Evolutionary conservation across 2,888 invertebrate species (phyloP), one percentile per base, ranked within the genome.

Genomic region (Diaprepes abbreviatus): DNA sequence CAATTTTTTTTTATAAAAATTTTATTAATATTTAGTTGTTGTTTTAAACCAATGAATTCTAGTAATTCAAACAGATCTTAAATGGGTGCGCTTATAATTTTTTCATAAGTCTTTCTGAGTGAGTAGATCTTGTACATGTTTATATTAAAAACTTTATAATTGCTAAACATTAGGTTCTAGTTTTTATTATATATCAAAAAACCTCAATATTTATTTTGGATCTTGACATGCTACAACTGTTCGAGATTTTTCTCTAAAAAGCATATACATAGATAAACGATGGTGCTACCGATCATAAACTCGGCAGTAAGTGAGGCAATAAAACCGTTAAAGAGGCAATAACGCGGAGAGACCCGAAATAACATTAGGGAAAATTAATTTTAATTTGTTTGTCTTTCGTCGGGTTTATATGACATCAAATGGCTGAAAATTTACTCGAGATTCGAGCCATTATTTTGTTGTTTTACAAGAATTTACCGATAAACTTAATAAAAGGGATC

Each of bases 371-470:
- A 38, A 40, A 57, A 57, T 57, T 57, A 40, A 40, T 57, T 57
- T 57, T 57, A 57, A 57, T 57, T 40, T 57, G 57, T 57, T 57
- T 40, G 40, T 28, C 57, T 57, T 57, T 57, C 57, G 14, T 38
- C 21, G 40, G n/a, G 57, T 43, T 40, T 57, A 24, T 57, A 28
- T 28, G 28, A 40, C 40, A 16, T 28, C 40, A 57, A 43, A 40
- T 12, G 14, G 28, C 3, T 6, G 24, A 10, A 7, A 7, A 28
- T 45, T 45, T 45, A 24, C 24, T 45, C 12, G 28, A 14, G 48
- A 28, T 48, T 48, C 14, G 21, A 28, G 12, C 1, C 5, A 7
- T 9, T 28, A 6, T 48, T 14, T 28, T 45, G 45, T 45, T 24
- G 10, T n/a, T 45, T 45, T 2, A 45, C 21, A n/a, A 45, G 21